Evolutionary conservation across 2,888 invertebrate species (phyloP).

Genomic region (Spisula subtruncata): DNA sequence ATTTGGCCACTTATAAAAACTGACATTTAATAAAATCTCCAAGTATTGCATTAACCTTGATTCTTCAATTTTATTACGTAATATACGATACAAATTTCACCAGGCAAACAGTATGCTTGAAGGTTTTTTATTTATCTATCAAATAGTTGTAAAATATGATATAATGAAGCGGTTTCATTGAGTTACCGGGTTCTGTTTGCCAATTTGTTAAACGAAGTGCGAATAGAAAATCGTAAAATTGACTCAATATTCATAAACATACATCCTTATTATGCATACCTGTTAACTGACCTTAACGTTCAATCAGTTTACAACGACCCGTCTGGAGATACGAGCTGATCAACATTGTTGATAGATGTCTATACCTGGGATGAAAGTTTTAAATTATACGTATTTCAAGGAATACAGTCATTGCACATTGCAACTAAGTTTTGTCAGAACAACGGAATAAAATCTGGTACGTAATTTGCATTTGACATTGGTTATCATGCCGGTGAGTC

Average conservation of each 20-base stretch:
- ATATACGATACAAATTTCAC: not conserved
- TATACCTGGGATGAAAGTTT: too few species aligned
- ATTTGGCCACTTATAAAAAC: not conserved
- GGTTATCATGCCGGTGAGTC: too few species aligned
- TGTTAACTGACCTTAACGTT: slow-evolving; percentile 18
- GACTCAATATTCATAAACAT: not conserved
- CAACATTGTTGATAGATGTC: too few species aligned
- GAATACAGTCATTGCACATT: too few species aligned
- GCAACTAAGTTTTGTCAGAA: too few species aligned
- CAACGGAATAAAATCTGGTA: too few species aligned
- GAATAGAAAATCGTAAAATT: slow-evolving; percentile 21
- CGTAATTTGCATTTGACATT: too few species aligned
- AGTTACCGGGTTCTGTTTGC: not conserved
- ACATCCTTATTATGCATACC: not conserved
- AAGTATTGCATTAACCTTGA: not conserved
- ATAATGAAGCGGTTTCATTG: not conserved
- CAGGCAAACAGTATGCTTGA: not conserved
- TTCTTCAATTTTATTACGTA: not conserved
- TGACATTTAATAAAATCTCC: not conserved
- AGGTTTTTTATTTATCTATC: not conserved
- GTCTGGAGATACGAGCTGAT: too few species aligned
- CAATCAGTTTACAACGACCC: not conserved
- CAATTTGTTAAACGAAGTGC: slow-evolving; percentile 23
- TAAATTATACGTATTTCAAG: too few species aligned
- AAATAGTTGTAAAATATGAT: slow-evolving; percentile 24